A percentile compares a stretch with the other conserved stretches of the same genome.
These are phyloP conservation scores for Magallana ariakensis DNA, from an alignment of 1,140 invertebrate genomes.

Conservation along the genomic window DNA sequence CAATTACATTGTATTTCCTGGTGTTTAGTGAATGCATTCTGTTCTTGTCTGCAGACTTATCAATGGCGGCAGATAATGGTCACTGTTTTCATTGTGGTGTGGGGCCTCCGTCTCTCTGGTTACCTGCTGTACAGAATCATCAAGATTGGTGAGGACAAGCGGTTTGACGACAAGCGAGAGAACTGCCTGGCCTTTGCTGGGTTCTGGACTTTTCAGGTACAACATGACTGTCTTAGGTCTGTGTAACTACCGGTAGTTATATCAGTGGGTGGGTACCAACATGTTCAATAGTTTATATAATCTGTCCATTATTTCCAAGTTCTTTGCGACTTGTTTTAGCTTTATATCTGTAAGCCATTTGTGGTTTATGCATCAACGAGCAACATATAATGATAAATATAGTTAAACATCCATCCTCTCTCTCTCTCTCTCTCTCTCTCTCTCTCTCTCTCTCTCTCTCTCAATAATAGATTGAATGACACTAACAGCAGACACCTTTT, in stretches of 20 bases:
- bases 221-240: neutral
- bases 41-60: slow-evolving; percentile 84
- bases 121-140: slow-evolving; percentile 93
- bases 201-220: slow-evolving; percentile 94
- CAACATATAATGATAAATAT: neutral
- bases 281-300: too few species aligned
- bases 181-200: slow-evolving; percentile 92
- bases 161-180: slow-evolving; percentile 92
- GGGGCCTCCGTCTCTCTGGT: slow-evolving; percentile 90
- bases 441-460: too few species aligned
- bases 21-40: too few species aligned
- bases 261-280: too few species aligned
- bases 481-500: slow-evolving; percentile 48
- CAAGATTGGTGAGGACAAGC: slow-evolving; percentile 92
- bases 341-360: neutral
- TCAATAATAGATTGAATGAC: too few species aligned
- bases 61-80: slow-evolving; percentile 92
- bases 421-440: neutral
- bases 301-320: too few species aligned
- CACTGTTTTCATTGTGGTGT: slow-evolving; percentile 90
- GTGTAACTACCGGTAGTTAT: neutral
- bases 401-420: too few species aligned
- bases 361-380: neutral
- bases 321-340: too few species aligned
- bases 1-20: too few species aligned